Percentiles rank a stretch among this genome's conserved stretches.
Evolutionary conservation across 2,113 vertebrate species (phyloP).

Genomic region (Strix uralensis): DNA sequence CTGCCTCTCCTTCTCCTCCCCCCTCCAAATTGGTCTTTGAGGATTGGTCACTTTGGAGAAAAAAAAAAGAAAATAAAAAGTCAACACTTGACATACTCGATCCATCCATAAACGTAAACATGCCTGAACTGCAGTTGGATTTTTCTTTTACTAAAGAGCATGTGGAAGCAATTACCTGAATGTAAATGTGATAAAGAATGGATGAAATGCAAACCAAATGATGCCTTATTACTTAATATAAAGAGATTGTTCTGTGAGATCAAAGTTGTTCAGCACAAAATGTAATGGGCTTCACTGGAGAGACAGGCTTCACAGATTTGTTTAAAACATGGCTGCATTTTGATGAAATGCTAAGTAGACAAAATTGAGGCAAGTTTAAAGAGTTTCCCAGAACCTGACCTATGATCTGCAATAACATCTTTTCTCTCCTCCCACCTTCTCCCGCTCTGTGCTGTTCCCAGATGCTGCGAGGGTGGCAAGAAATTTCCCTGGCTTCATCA

Average conservation of each 20-base stretch:
- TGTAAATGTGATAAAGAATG: slow-evolving; percentile 64
- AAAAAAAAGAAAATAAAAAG: not conserved
- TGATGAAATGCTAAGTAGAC: slow-evolving; percentile 48
- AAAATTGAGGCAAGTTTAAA: slow-evolving; percentile 18
- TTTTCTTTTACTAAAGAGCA: slow-evolving; percentile 53
- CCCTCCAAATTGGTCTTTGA: not conserved
- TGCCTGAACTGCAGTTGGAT: slow-evolving; percentile 4
- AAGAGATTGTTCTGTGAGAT: slow-evolving; percentile 49
- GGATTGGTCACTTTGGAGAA: not conserved
- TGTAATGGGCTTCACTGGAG: slow-evolving; percentile 1
- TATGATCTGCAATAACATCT: not conserved
- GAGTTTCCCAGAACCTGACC: not conserved
- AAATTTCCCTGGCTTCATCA: fast-evolving
- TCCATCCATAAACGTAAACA: slow-evolving; percentile 48
- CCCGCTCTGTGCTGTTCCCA: not conserved
- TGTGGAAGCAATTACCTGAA: slow-evolving; percentile 69
- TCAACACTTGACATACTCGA: slow-evolving; percentile 27
- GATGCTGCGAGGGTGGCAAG: not conserved
- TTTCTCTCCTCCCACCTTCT: not conserved
- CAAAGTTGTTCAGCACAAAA: slow-evolving; percentile 49
- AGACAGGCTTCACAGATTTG: slow-evolving; percentile 10
- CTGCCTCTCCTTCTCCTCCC: not conserved
- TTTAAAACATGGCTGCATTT: slow-evolving; percentile 7
- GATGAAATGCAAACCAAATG: slow-evolving; percentile 65
- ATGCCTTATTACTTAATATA: slow-evolving; percentile 67